Evolutionary conservation across 2,888 invertebrate species (phyloP).

Genomic region (Teinopalpus imperialis): DNA sequence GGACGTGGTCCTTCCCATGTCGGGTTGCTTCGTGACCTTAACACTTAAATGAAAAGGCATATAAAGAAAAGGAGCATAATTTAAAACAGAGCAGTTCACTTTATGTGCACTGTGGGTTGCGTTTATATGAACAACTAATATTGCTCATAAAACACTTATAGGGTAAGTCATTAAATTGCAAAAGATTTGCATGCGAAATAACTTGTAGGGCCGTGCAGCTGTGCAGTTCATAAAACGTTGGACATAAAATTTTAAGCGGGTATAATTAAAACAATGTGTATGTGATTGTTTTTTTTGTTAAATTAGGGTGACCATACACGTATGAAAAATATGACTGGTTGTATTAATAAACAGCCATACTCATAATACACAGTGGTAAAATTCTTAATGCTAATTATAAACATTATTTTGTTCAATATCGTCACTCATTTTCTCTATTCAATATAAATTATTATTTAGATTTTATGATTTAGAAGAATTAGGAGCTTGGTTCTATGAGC

Average conservation of each 20-base stretch:
- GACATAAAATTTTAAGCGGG: constrained; percentile 18
- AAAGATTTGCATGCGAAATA: constrained; percentile 50
- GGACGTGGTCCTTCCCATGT: no score
- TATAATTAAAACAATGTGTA: constrained; percentile 26
- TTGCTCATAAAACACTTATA: constrained; percentile 45
- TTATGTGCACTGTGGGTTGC: constrained; percentile 44
- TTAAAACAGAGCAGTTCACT: constrained; percentile 36
- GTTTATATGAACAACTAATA: constrained; percentile 52
- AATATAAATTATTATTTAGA: no score
- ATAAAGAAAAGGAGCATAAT: constrained; percentile 35
- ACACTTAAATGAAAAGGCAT: no score
- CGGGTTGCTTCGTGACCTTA: no score
- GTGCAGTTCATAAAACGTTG: constrained; percentile 34
- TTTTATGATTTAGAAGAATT: no score
- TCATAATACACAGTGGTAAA: no score
- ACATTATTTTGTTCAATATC: no score
- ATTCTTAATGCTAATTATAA: no score
- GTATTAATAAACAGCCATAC: no score
- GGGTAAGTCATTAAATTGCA: constrained; percentile 52
- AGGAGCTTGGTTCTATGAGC: no score
- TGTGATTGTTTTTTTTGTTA: constrained; percentile 6
- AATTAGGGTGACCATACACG: not conserved
- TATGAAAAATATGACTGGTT: not conserved
- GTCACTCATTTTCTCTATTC: no score
- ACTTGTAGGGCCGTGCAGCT: constrained; percentile 43